Evolutionary conservation across 2,797 vertebrate genomes (phyloP).

Genomic region (Enteromius mattozi): DNA sequence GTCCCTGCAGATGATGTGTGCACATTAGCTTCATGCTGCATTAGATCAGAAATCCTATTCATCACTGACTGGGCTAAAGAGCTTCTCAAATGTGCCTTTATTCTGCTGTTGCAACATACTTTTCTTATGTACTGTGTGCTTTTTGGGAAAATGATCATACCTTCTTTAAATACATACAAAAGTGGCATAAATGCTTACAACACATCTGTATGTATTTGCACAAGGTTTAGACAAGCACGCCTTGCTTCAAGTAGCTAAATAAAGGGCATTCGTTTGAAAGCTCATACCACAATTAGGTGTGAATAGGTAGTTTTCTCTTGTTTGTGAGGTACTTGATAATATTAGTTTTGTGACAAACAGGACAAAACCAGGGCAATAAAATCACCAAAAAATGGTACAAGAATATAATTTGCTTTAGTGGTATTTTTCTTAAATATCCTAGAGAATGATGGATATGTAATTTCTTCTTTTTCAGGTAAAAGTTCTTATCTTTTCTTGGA

Average conservation of each 20-base stretch:
- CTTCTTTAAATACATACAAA: not conserved
- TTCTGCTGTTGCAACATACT: not conserved
- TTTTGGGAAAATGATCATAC: not conserved
- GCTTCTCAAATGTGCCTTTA: conserved; percentile 23
- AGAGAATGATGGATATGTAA: not conserved
- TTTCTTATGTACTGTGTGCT: not conserved
- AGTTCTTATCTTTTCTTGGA: not conserved
- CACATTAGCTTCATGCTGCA: conserved; percentile 58
- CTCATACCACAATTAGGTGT: not conserved
- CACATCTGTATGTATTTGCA: conserved; percentile 58
- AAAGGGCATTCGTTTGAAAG: not conserved
- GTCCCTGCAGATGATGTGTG: conserved; percentile 40
- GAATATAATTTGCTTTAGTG: not conserved
- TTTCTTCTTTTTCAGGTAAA: conserved; percentile 29
- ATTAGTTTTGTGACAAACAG: not conserved
- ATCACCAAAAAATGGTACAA: not conserved
- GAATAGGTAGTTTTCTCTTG: not conserved
- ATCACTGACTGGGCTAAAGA: conserved; percentile 42
- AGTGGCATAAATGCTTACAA: not conserved
- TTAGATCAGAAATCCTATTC: conserved; percentile 54
- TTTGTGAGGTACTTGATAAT: not conserved
- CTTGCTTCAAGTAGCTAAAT: conserved; percentile 71
- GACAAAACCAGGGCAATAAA: not conserved
- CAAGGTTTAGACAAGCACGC: conserved; percentile 84
- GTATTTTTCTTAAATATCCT: not conserved